Percentiles rank a stretch among this genome's conserved stretches.
These are phyloP conservation scores for Amphiprion ocellaris DNA, from an alignment of 2,113 vertebrate genomes.

Conservation along the genomic window DNA sequence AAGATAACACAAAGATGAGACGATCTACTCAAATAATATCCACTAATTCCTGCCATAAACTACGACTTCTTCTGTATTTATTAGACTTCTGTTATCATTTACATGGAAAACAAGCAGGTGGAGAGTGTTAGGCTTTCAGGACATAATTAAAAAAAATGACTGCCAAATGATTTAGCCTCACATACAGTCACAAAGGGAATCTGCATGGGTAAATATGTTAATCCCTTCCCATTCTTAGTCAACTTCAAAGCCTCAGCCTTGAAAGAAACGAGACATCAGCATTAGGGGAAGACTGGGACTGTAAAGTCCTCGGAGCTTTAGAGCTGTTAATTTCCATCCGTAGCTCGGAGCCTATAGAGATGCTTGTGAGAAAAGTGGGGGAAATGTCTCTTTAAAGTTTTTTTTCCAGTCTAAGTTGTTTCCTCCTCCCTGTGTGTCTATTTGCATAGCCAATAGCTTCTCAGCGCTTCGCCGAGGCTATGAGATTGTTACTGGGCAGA, in stretches of 20 bases:
- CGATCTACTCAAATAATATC: constrained; percentile 15
- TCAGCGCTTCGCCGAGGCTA: constrained; percentile 86
- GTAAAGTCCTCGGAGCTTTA: constrained; percentile 68
- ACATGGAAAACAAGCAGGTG: constrained; percentile 66
- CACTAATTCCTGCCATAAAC: constrained; percentile 12
- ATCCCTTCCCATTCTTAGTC: constrained; percentile 75
- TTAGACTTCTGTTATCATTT: constrained; percentile 35
- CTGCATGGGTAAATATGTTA: constrained; percentile 81
- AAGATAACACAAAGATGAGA: constrained; percentile 63
- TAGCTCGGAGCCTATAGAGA: constrained; percentile 45
- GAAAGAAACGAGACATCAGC: constrained; percentile 74
- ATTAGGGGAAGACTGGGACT: constrained; percentile 68
- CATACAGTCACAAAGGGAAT: constrained; percentile 76
- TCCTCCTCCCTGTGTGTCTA: constrained; percentile 88
- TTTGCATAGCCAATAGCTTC: constrained; percentile 97
- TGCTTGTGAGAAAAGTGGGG: constrained; percentile 69
- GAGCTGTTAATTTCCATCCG: constrained; percentile 72
- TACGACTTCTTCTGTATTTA: background rate
- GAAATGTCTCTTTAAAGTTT: constrained; percentile 87
- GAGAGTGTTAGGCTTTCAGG: constrained; percentile 58
- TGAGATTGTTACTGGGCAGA: constrained; percentile 97
- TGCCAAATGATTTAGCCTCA: constrained; percentile 72
- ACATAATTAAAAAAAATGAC: constrained; percentile 73
- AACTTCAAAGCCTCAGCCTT: constrained; percentile 71
- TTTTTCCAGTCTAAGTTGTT: constrained; percentile 76